Evolutionary conservation across 2,888 invertebrate species (phyloP), one percentile per base, ranked within the genome.

Genomic region (Drosophila testacea): DNA sequence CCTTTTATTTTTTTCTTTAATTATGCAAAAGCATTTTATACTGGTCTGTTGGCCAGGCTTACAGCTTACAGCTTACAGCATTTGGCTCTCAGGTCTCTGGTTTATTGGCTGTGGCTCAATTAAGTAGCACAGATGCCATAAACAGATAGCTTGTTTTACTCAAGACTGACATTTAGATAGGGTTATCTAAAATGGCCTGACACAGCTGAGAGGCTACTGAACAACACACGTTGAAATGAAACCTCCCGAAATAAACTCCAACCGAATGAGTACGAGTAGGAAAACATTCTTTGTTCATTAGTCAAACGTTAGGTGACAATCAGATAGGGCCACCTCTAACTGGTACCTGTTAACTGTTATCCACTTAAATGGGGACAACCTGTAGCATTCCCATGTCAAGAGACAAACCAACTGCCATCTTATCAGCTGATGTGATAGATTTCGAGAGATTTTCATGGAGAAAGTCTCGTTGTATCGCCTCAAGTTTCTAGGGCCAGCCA

Each of bases 291-390:
- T 66, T 65, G 83, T 88, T 84, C 83, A 84, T 84, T 84, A 84
- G 83, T 88, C 88, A 84, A 83, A 76, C 86, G 88, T 70, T 85
- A 73, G 88, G 83, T 84, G 83, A 83, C 83, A 88, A 84, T 84
- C 88, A 83, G 83, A 80, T 86, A 82, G 81, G 76, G 71, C 48
- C 41, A 47, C 48, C 48, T 47, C 28, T 55, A 47, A 41, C 56
- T 41, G 36, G 36, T 34, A n/a, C 22, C 54, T 16, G 52, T 13
- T 39, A 51, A 52, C 55, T 39, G 57, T 56, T 60, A 46, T 22
- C 60, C 51, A 38, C 41, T 34, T 34, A 51, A 76, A 78, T 71
- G 82, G 80, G 83, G 77, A 83, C 86, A 88, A 75, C 88, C 77
- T 85, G 83, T 72, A 72, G 82, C 81, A 77, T 79, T 79, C 81